Evolutionary conservation across 2,797 vertebrate genomes (phyloP), one percentile per base, ranked within the genome.

Genomic region (Molossus molossus): DNA sequence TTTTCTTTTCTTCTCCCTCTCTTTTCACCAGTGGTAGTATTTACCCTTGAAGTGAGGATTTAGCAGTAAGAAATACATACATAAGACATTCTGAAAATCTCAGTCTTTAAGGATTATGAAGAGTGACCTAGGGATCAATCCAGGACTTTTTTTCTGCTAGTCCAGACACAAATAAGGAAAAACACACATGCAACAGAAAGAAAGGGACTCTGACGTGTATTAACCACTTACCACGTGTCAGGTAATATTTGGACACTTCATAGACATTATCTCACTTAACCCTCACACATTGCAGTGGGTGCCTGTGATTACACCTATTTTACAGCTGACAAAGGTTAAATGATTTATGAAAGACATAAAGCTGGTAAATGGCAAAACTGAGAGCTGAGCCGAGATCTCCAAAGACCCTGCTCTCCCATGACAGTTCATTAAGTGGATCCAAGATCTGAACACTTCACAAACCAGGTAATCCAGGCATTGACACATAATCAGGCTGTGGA

Each of bases 71-170:
- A 60, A 70, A 93, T 50, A 11, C 20, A 79, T 50, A 67, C 9
- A 48, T 15, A 65, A 91, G 6, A 86, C 40, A 84, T 81, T 75
- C 60, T 72, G 25, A 86, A 94, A 86, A 82, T 70, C 45, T 77
- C n/a, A 21, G 4, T 53, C 48, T 37, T 82, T 60, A 62, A 92
- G 76, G 27, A 80, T 40, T 48, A 33, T 72, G 17, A 85, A 85
- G 20, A 87, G 21, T 8, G 7, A 87, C 57, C 25, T n/a, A 91
- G 60, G 57, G 90, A 77, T 55, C 20, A 87, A 87, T 17, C 29
- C 2, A 18, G 17, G 27, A n/a, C 75, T 83, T 84, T 65, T 73
- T 76, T 17, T 55, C 29, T 89, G 15, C 48, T 48, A 70, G 45
- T 33, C 15, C 50, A 76, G 48, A 84, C n/a, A 17, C 6, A 64